These are phyloP conservation scores for Elmis aenea DNA, from an alignment of 2,888 invertebrate species.

Conservation along the genomic window DNA sequence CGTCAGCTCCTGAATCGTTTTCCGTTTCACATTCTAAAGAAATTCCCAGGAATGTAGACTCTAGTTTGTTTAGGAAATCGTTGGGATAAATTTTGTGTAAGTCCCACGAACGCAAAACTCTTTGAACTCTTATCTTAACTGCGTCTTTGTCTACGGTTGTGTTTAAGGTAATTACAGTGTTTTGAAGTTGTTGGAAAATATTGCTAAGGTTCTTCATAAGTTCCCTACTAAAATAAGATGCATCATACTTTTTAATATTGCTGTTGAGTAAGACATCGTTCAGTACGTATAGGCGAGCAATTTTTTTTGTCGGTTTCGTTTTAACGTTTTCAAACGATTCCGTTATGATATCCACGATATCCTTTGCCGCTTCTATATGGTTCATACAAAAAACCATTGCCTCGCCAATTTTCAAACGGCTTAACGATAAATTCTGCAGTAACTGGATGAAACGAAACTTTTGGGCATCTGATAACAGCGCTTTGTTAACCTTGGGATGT, in stretches of 20 bases:
- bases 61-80: conserved; percentile 77
- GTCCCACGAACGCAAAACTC: conserved; percentile 90
- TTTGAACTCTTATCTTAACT: conserved; percentile 79
- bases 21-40: conserved; percentile 39
- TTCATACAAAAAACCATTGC: conserved; percentile 98
- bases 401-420: conserved; percentile 73
- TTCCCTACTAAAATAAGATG: conserved; percentile 77
- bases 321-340: conserved; percentile 73
- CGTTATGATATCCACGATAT: conserved; percentile 82
- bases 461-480: conserved; percentile 70
- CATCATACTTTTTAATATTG: conserved; percentile 79
- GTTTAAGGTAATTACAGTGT: conserved; percentile 63
- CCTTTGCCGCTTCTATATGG: conserved; percentile 89
- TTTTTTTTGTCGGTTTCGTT: conserved; percentile 71
- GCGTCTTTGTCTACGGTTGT: conserved; percentile 82
- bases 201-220: conserved; percentile 71
- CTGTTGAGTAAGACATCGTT: conserved; percentile 96
- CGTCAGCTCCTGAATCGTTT: conserved; percentile 41
- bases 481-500: conserved; percentile 56
- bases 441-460: conserved; percentile 83
- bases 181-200: conserved; percentile 69
- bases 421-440: conserved; percentile 73
- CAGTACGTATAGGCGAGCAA: conserved; percentile 87
- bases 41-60: conserved; percentile 77
- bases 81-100: conserved; percentile 91